Evolutionary conservation across 2,113 vertebrate genomes (phyloP).

Genomic region (Regulus satrapa): DNA sequence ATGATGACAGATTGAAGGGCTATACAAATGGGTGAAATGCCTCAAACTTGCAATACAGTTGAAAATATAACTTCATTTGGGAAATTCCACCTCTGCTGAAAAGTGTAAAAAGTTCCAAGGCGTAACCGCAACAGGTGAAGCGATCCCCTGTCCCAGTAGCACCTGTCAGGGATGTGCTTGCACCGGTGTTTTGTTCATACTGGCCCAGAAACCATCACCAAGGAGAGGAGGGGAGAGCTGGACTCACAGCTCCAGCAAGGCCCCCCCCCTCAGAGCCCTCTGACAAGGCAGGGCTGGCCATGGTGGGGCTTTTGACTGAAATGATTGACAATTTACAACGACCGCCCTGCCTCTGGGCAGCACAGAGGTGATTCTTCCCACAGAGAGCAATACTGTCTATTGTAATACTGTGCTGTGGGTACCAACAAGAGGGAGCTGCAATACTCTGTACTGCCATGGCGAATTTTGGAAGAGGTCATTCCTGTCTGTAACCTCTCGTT

Average conservation of each 20-base stretch:
- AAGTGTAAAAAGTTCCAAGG: neutral
- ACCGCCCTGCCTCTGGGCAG: neutral
- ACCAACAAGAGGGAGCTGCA: neutral
- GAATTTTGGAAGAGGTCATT: neutral
- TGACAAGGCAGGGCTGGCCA: neutral
- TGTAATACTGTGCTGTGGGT: no score
- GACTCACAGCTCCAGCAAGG: neutral
- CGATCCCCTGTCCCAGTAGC: neutral
- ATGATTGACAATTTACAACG: neutral
- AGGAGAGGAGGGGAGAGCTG: neutral
- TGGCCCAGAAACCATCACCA: neutral
- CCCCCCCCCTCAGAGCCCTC: neutral
- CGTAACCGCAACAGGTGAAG: constrained; percentile 5
- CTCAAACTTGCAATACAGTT: neutral
- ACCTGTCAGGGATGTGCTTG: neutral
- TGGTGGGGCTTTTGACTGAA: neutral
- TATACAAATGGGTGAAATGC: constrained; percentile 16
- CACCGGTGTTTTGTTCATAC: neutral
- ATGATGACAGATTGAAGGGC: constrained; percentile 26
- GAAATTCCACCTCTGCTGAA: constrained; percentile 4
- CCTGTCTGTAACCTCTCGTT: neutral
- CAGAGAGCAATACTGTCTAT: neutral
- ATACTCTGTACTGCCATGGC: neutral
- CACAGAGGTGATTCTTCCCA: neutral
- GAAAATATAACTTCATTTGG: constrained; percentile 26